phyloP scores from a whole-genome alignment of 2,113 vertebrate genomes.

The Indri indri region DNA sequence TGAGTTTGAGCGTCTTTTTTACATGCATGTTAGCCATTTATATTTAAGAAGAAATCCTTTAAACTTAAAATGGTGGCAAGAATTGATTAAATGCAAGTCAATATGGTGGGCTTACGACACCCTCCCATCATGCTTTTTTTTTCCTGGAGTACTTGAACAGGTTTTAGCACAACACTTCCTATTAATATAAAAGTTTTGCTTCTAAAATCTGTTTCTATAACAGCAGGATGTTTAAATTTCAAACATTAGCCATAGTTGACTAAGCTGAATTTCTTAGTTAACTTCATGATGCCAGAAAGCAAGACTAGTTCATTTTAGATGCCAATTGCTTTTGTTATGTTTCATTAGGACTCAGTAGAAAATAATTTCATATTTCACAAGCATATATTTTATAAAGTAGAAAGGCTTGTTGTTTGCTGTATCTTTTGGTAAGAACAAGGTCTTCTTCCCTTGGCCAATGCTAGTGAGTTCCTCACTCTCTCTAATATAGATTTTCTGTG shows the following conservation, averaged over 20 bases:
- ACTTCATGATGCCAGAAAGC: slow-evolving; percentile 63
- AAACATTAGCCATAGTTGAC: slow-evolving; percentile 64
- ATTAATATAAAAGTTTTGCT: slow-evolving; percentile 51
- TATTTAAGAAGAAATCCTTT: slow-evolving; percentile 24
- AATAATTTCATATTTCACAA: slow-evolving; percentile 9
- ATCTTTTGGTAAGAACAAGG: not conserved
- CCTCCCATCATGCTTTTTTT: not conserved
- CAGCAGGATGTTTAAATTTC: slow-evolving; percentile 63
- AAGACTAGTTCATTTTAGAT: slow-evolving; percentile 56
- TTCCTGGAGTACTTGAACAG: slow-evolving; percentile 22
- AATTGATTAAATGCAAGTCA: slow-evolving; percentile 27
- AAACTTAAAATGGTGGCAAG: slow-evolving; percentile 40
- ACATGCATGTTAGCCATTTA: not conserved
- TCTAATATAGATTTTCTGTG: not conserved
- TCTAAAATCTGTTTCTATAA: slow-evolving; percentile 67
- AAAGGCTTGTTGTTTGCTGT: not conserved
- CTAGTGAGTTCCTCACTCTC: not conserved
- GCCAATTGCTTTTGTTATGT: slow-evolving; percentile 44
- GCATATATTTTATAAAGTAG: not conserved
- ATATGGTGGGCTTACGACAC: not conserved
- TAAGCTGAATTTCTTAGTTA: slow-evolving; percentile 70
- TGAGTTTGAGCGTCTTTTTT: not conserved
- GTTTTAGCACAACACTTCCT: slow-evolving; percentile 17
- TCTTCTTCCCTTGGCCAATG: not conserved
- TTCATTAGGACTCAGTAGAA: slow-evolving; percentile 38